Conservation (phyloP, 1,140 invertebrate species). For the Chlorops oryzae region DNA sequence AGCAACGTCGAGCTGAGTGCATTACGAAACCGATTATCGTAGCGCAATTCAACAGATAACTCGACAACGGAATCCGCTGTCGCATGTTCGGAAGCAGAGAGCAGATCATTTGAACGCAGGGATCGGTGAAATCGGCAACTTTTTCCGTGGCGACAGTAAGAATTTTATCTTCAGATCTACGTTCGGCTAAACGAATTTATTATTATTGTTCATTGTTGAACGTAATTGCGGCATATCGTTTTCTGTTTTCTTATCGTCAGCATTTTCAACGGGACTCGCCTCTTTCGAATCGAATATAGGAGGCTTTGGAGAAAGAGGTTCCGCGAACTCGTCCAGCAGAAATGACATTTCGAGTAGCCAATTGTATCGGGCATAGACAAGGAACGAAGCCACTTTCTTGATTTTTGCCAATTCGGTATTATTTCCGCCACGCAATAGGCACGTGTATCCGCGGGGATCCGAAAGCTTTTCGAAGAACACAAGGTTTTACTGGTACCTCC, state of each 20-base stretch:
- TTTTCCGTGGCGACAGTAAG: slow-evolving; percentile 50
- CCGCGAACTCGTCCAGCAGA: slow-evolving; percentile 62
- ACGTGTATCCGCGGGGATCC: slow-evolving; percentile 77
- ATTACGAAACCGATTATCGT: slow-evolving; percentile 66
- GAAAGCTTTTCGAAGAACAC: slow-evolving; percentile 93
- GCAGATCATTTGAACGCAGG: slow-evolving; percentile 53
- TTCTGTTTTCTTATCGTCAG: slow-evolving; percentile 8
- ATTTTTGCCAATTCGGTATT: slow-evolving; percentile 71
- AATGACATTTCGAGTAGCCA: slow-evolving; percentile 88
- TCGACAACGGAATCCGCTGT: slow-evolving; percentile 24
- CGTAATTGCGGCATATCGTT: slow-evolving; percentile 16
- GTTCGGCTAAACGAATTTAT: too few species aligned
- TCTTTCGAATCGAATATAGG: slow-evolving; percentile 45
- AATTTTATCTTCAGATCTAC: slow-evolving; percentile 50
- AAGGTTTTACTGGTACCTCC: slow-evolving; percentile 67
- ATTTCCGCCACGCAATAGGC: slow-evolving; percentile 76
- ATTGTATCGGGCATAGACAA: slow-evolving; percentile 85
- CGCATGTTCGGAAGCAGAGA: slow-evolving; percentile 9
- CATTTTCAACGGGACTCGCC: slow-evolving; percentile 28
- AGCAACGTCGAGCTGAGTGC: slow-evolving; percentile 68
- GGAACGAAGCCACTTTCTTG: slow-evolving; percentile 73
- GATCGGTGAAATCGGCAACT: slow-evolving; percentile 69
- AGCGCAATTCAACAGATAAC: slow-evolving; percentile 56
- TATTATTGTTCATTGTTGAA: too few species aligned
- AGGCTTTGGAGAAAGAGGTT: slow-evolving; percentile 45